Evolutionary conservation across 2,113 vertebrate genomes (phyloP).

Genomic region (Rhinoderma darwinii): DNA sequence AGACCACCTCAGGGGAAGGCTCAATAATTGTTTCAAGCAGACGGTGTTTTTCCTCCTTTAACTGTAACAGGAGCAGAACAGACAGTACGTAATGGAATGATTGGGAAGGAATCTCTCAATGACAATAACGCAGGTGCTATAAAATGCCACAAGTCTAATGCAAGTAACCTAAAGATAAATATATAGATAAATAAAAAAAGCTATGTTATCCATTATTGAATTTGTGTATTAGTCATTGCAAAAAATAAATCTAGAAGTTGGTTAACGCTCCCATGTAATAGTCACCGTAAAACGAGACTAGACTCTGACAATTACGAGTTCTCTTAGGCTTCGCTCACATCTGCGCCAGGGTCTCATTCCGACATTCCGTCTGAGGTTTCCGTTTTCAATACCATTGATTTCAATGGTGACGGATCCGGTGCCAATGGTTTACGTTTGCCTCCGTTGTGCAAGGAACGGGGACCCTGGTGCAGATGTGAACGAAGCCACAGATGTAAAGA

Average conservation of each 20-base stretch:
- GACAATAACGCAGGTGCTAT: slow-evolving; percentile 20
- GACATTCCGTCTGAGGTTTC: too few species aligned
- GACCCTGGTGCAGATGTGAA: too few species aligned
- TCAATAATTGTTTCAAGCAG: slow-evolving; percentile 49
- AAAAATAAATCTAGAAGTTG: background rate
- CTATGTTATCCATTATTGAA: background rate
- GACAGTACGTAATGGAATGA: slow-evolving; percentile 39
- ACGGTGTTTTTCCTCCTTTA: slow-evolving; percentile 42
- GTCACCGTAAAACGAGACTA: too few species aligned
- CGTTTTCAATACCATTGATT: too few species aligned
- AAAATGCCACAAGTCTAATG: slow-evolving; percentile 1
- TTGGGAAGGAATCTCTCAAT: slow-evolving; percentile 37
- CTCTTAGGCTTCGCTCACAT: too few species aligned
- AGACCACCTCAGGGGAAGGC: slow-evolving; percentile 51
- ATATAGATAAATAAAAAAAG: background rate
- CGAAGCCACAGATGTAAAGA: too few species aligned
- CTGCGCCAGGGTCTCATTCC: too few species aligned
- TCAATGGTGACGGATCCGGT: too few species aligned
- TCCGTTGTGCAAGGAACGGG: too few species aligned
- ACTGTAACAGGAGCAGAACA: slow-evolving; percentile 39
- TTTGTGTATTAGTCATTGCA: background rate
- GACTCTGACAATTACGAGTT: background rate
- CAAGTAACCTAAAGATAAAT: background rate
- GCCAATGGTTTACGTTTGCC: too few species aligned
- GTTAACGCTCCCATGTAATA: background rate